Conservation (phyloP, 2,113 vertebrate genomes). For the Lethenteron camtschaticum region DNA sequence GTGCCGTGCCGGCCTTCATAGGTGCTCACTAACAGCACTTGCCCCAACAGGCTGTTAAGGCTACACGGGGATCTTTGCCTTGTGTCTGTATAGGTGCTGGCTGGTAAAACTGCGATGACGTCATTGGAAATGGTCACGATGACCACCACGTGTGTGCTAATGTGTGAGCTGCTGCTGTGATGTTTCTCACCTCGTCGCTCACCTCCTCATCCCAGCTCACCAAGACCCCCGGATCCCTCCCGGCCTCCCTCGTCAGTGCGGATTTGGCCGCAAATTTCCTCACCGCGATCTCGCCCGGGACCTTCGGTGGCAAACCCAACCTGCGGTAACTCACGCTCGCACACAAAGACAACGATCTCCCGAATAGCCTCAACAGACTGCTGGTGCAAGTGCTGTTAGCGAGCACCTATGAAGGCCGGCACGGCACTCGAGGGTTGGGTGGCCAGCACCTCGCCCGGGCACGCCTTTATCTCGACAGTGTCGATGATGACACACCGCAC, state of each 20-base stretch:
- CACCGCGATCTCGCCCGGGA: conserved; percentile 63
- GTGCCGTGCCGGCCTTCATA: too few relatives aligned
- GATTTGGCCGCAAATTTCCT: conserved; percentile 91
- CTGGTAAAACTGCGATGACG: too few relatives aligned
- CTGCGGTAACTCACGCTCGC: conserved; percentile 36
- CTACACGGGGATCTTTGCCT: too few relatives aligned
- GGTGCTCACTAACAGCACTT: too few relatives aligned
- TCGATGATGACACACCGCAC: background rate
- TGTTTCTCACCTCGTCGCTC: too few relatives aligned
- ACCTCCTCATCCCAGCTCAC: conserved; percentile 32
- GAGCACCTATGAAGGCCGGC: background rate
- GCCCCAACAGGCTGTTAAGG: too few relatives aligned
- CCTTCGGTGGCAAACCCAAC: conserved; percentile 78
- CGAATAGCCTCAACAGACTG: background rate
- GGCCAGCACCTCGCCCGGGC: background rate
- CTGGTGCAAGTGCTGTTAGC: conserved; percentile 7
- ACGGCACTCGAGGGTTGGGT: background rate
- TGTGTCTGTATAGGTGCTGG: too few relatives aligned
- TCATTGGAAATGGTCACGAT: too few relatives aligned
- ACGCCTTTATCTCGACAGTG: background rate
- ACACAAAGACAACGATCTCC: conserved; percentile 8
- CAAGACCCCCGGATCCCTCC: conserved; percentile 53
- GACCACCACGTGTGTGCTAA: background rate
- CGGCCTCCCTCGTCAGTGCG: conserved; percentile 60
- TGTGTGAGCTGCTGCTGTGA: too few relatives aligned